Percentiles rank a stretch among this genome's conserved stretches.
These are phyloP conservation scores for Dendronephthya gigantea DNA, from an alignment of 64 coral and sea anemone species.

Conservation along the genomic window DNA sequence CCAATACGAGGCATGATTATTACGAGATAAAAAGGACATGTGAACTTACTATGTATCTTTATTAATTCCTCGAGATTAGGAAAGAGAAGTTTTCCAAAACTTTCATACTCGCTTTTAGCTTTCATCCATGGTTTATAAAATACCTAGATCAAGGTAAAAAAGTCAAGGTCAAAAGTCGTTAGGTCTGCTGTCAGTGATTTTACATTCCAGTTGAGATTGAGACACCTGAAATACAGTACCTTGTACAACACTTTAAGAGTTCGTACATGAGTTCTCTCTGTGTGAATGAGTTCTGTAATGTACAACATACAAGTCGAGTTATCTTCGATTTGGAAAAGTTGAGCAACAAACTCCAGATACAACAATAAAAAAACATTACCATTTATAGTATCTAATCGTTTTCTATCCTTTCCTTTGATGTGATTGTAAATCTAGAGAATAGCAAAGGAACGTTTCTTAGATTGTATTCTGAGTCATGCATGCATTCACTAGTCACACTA, in stretches of 20 bases:
- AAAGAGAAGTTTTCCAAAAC: conserved; percentile 60
- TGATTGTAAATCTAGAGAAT: conserved; percentile 54
- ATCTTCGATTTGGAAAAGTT: too few species aligned
- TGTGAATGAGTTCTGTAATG: conserved; percentile 88
- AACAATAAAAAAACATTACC: conserved; percentile 34
- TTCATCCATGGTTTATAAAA: conserved; percentile 87
- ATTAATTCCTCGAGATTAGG: conserved; percentile 66
- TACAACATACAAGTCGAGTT: too few species aligned
- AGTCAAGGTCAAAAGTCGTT: background rate
- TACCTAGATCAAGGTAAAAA: conserved; percentile 38
- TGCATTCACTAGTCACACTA: too few species aligned
- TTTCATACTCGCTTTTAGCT: conserved; percentile 51
- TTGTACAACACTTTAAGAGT: conserved; percentile 94
- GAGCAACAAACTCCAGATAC: too few species aligned
- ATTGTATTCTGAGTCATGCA: background rate
- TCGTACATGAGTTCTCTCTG: conserved; percentile 96
- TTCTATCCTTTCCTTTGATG: conserved; percentile 79
- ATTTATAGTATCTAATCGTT: conserved; percentile 88
- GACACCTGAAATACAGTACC: conserved; percentile 29
- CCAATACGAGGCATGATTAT: too few species aligned
- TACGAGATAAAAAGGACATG: too few species aligned
- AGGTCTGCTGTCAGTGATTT: too few species aligned
- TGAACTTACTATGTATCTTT: conserved; percentile 54
- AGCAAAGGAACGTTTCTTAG: background rate
- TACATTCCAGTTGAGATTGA: background rate